Base-by-base conservation (phyloP, 2,888 invertebrate species). In the Gari tellinella region DNA sequence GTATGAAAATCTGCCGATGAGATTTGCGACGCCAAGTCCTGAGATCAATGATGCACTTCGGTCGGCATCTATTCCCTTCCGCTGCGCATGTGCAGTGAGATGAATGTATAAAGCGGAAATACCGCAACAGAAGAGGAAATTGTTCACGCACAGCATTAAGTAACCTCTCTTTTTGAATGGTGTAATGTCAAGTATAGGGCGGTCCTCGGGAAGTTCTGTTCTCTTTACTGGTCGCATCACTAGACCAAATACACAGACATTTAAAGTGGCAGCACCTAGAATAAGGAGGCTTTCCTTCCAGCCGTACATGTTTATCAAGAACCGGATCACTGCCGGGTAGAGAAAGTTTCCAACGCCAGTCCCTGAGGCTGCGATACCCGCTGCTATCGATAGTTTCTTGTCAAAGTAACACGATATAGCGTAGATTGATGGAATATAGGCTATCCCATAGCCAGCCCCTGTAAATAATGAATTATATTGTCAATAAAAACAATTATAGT, bases 401-500 rank as follows among this genome's bases (percentile, higher is more conserved):
- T 81, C 79, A 52, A 88, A 88, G 68, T 85, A 88, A 52, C 66
- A 75, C 0, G 84, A 82, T 2, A 88, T 82, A 5, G 82, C 66
- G 1, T 85, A 63, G 12, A 88, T 80, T 1, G 82, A 55, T 1
- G 87, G 83, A 37, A 88, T 74, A 52, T 81, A 82, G 5, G 82
- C 73, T 14, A 86, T 57, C 1, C 87, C 87, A 21, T 75, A 67
- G 1, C 88, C 87, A 17, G 85, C 51, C 38, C 88, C 88, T 87
- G 66, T 19, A 78, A 62, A 23, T 10, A n/a, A n/a, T 49, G 43
- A 70, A 15, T 46, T 58, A 48, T 7, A 46, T 46, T 21, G 23
- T n/a, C n/a, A n/a, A n/a, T n/a, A n/a, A n/a, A n/a, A n/a, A n/a
- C n/a, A n/a, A n/a, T n/a, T n/a, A n/a, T n/a, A n/a, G n/a, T n/a